A percentile compares a stretch with the other conserved stretches of the same genome.
phyloP scores from a whole-genome alignment of 2,113 vertebrate genomes.

The Terrapene triunguis region DNA sequence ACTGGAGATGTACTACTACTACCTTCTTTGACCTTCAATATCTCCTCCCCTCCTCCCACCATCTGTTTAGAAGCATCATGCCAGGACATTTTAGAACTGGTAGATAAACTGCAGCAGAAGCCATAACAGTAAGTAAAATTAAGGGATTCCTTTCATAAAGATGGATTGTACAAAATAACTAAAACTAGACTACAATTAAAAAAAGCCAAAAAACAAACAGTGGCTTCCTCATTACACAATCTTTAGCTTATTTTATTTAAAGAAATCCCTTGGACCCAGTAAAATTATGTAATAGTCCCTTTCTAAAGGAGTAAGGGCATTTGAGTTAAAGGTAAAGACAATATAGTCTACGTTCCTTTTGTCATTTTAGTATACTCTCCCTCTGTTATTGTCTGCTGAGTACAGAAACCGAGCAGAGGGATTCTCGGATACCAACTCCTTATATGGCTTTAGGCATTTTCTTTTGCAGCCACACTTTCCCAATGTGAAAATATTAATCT shows the following conservation, averaged over 20 bases:
- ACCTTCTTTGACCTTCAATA: background rate
- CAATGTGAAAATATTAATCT: background rate
- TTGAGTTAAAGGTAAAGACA: background rate
- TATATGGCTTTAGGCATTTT: background rate
- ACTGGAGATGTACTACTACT: background rate
- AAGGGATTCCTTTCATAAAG: background rate
- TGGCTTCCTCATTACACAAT: background rate
- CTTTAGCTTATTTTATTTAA: background rate
- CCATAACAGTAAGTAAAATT: background rate
- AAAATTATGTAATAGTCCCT: background rate
- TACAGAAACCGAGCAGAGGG: background rate
- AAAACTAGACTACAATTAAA: background rate
- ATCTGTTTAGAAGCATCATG: background rate
- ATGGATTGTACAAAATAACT: background rate
- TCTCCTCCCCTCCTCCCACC: background rate
- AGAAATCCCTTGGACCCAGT: background rate
- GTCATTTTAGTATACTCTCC: background rate
- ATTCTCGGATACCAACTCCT: background rate
- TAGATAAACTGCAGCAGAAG: background rate
- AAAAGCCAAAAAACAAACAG: background rate
- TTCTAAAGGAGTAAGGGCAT: background rate
- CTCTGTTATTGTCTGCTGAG: background rate
- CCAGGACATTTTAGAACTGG: background rate
- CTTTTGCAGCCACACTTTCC: background rate
- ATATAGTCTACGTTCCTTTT: background rate